Evolutionary conservation across 2,113 vertebrate genomes (phyloP), one percentile per base, ranked within the genome.

Genomic region (Paracanthobrama guichenoti): DNA sequence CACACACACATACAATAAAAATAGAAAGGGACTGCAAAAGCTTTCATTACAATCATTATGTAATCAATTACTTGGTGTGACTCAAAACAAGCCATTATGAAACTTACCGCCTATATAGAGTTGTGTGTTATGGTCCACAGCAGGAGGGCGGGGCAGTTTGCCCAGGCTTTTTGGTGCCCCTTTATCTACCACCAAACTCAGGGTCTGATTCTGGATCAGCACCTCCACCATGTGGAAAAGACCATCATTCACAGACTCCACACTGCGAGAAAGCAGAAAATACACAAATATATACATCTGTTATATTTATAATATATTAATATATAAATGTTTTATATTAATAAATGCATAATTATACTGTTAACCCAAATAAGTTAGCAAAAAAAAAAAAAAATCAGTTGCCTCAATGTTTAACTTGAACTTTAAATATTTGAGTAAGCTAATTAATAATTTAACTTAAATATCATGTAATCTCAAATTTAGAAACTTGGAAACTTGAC

Each of bases 191-290:
- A 98, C 97, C 87, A 99, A 93, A 90, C 97, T 98, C 85, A 99
- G 91, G 0, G 96, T 97, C 85, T 96, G 97, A 90, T 99, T 98
- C 90, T 98, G 93, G 93, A 97, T 96, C 90, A 98, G 89, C 2
- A 99, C 93, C 91, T 99, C 97, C 67, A 99, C 97, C 0, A 95
- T 96, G 60, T 99, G 98, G 88, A 99, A 98, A 81, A 97, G 96
- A 22, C 98, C 97, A 0, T 99, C 98, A 1, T 97, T 99, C 89
- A 99, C 96, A 0, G 97, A 96, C 94, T 99, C 97, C 92, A 99
- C 97, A 10, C 98, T 99, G 89, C 46, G 1, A 55, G 0, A 42
- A n/a, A 87, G 48, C 59, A 79, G 11, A 79, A 74, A 44, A 84
- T 20, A 86, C 20, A 53, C 24, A 57, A 71, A 67, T 16, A 69